Conservation (phyloP, 2,113 vertebrate genomes). For the Synodontis membranacea region DNA sequence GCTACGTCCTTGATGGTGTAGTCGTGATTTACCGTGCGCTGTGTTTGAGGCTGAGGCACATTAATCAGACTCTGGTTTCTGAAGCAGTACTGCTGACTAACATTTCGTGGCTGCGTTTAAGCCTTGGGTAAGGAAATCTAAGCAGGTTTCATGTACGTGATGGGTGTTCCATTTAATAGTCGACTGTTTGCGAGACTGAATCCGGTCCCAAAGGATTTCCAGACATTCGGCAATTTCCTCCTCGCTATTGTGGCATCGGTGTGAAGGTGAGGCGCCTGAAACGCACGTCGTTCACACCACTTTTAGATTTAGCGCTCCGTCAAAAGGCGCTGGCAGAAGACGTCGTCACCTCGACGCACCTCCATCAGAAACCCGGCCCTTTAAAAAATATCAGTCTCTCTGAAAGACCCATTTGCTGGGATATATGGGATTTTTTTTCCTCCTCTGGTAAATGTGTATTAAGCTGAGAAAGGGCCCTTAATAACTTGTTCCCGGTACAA, state of each 20-base stretch:
- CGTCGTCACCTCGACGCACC: no score
- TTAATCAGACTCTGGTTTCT: not conserved
- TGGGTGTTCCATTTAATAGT: slow-evolving; percentile 64
- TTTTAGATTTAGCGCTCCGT: slow-evolving; percentile 5
- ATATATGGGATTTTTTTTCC: not conserved
- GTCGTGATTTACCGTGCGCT: not conserved
- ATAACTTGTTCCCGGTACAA: slow-evolving; percentile 1
- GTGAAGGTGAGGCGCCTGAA: not conserved
- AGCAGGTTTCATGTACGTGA: not conserved
- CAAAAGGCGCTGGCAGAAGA: not conserved
- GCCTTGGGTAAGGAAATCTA: not conserved
- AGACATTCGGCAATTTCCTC: slow-evolving; percentile 60
- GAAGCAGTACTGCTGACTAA: not conserved
- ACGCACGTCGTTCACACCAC: not conserved
- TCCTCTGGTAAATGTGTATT: not conserved
- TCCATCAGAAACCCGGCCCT: not conserved
- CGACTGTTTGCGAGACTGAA: slow-evolving; percentile 72
- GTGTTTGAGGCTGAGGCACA: not conserved
- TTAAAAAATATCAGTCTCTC: not conserved
- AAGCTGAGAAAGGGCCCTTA: not conserved
- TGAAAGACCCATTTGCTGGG: not conserved
- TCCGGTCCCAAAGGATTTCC: slow-evolving; percentile 66
- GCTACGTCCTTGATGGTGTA: not conserved
- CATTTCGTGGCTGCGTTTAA: not conserved
- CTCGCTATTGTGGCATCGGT: not conserved